A percentile compares a stretch with the other conserved stretches of the same genome.
Evolutionary conservation across 2,888 invertebrate species (phyloP).

Genomic region (Leucoma salicis): DNA sequence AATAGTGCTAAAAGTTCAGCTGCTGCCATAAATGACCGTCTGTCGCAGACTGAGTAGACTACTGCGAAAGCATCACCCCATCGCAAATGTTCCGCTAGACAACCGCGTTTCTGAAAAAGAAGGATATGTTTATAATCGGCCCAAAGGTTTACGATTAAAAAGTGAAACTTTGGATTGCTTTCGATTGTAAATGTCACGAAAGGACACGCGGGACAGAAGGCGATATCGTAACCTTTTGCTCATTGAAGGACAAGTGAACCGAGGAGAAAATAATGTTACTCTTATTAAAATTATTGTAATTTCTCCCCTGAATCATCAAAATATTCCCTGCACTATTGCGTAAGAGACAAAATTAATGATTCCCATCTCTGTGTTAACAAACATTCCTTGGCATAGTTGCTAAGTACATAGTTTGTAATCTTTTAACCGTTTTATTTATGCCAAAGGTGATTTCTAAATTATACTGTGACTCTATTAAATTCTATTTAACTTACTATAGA

Average conservation of each 20-base stretch:
- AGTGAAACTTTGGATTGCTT: too few relatives aligned
- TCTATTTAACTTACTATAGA: too few relatives aligned
- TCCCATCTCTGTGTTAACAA: slow-evolving; percentile 1
- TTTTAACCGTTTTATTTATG: slow-evolving; percentile 10
- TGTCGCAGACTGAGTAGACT: slow-evolving; percentile 90
- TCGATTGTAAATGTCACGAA: too few relatives aligned
- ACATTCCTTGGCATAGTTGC: slow-evolving; percentile 2
- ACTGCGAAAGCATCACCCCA: slow-evolving; percentile 93
- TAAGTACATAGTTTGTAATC: slow-evolving; percentile 6
- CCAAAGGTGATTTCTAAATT: slow-evolving; percentile 9
- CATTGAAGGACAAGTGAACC: too few relatives aligned
- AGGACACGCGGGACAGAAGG: too few relatives aligned
- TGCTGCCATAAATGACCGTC: slow-evolving; percentile 88
- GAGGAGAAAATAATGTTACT: too few relatives aligned
- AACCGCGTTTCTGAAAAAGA: slow-evolving; percentile 85
- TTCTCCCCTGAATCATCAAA: neutral
- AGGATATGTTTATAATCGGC: too few relatives aligned
- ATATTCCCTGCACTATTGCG: neutral
- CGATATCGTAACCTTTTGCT: too few relatives aligned
- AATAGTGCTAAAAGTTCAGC: slow-evolving; percentile 87
- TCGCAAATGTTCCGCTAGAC: slow-evolving; percentile 88
- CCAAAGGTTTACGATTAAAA: too few relatives aligned
- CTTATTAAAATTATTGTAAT: neutral
- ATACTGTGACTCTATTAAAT: neutral
- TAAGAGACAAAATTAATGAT: neutral